Percentiles rank a stretch among this genome's conserved stretches.
Conservation (phyloP, 2,888 invertebrate species). For the Congeria kusceri region DNA sequence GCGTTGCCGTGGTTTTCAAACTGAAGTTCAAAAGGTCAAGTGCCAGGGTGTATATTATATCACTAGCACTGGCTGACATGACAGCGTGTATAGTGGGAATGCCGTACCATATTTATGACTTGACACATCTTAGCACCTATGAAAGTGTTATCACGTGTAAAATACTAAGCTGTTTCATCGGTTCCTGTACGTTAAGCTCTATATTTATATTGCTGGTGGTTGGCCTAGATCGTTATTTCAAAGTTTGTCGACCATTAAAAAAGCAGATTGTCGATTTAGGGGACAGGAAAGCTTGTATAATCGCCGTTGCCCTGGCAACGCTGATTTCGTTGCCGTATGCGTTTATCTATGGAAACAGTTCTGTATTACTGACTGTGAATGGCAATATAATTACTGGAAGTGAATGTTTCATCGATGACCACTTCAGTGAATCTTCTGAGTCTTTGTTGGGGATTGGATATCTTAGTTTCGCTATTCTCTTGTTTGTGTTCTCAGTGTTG, state of each 20-base stretch:
- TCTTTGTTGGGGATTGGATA: conserved; percentile 61
- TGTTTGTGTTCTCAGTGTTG: conserved; percentile 57
- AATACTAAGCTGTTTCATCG: conserved; percentile 48
- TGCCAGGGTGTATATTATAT: conserved; percentile 56
- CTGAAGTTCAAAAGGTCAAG: conserved; percentile 51
- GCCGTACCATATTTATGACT: conserved; percentile 61
- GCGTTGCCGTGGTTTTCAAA: conserved; percentile 54
- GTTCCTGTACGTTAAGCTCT: conserved; percentile 46
- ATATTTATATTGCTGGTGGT: conserved; percentile 60
- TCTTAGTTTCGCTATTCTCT: conserved; percentile 61
- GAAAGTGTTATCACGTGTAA: conserved; percentile 36
- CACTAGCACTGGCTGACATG: conserved; percentile 56
- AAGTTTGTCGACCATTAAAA: conserved; percentile 71
- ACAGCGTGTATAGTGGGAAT: conserved; percentile 56
- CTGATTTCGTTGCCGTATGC: conserved; percentile 66
- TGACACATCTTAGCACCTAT: conserved; percentile 44
- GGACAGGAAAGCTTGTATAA: conserved; percentile 60
- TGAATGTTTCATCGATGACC: conserved; percentile 71
- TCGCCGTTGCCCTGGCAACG: conserved; percentile 51
- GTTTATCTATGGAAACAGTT: conserved; percentile 69
- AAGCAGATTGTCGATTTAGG: conserved; percentile 64
- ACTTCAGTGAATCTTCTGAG: conserved; percentile 1
- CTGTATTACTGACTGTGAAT: conserved; percentile 44
- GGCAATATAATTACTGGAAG: conserved; percentile 52
- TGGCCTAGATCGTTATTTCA: conserved; percentile 67